These are phyloP conservation scores for Polymixis lichenea DNA, from an alignment of 2,888 invertebrate genomes.

Conservation along the genomic window DNA sequence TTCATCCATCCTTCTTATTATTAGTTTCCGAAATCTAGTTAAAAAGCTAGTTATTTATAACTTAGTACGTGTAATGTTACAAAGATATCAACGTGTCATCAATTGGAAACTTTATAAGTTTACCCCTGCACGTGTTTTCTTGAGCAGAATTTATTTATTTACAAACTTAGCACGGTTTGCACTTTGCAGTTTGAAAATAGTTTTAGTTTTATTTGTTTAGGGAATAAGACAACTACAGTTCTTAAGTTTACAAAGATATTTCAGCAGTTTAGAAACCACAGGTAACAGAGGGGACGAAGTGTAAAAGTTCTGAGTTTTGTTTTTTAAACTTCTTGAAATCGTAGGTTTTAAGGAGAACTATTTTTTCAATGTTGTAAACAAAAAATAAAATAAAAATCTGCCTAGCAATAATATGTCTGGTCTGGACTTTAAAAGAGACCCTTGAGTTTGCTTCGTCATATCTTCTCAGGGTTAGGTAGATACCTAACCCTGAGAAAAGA, in stretches of 20 bases:
- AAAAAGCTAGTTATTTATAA: too few relatives aligned
- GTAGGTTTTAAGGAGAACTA: too few relatives aligned
- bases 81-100: slow-evolving; percentile 19
- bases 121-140: slow-evolving; percentile 25
- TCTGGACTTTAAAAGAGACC: too few relatives aligned
- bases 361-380: neutral
- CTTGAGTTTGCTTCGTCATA: too few relatives aligned
- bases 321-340: neutral
- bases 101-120: slow-evolving; percentile 22
- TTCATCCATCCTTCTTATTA: too few relatives aligned
- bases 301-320: slow-evolving; percentile 17
- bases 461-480: too few relatives aligned
- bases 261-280: slow-evolving; percentile 28
- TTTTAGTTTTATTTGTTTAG: slow-evolving; percentile 50
- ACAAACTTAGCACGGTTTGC: slow-evolving; percentile 40
- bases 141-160: slow-evolving; percentile 45
- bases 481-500: too few relatives aligned
- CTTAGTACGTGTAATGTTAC: neutral
- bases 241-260: slow-evolving; percentile 36
- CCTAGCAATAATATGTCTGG: too few relatives aligned
- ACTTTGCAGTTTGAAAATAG: slow-evolving; percentile 40
- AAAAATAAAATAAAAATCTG: too few relatives aligned
- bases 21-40: too few relatives aligned
- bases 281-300: slow-evolving; percentile 8
- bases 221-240: slow-evolving; percentile 38